Base-by-base conservation (phyloP, 92 coral and sea anemone species). In the Plumapathes pennacea region DNA sequence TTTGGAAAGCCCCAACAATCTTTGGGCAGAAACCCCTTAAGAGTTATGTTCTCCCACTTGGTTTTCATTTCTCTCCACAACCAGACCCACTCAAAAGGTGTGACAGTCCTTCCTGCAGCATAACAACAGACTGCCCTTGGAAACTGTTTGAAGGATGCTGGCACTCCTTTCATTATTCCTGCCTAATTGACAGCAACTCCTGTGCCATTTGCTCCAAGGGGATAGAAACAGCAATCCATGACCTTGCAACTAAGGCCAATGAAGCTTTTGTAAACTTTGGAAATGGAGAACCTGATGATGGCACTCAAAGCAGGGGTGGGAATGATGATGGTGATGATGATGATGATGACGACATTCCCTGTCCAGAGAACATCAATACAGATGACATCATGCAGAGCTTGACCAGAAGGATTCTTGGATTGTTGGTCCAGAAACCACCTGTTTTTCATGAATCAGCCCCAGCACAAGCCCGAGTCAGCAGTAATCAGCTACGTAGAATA, bases 141-240 rank as follows among this genome's bases (percentile, higher is more conserved):
- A 38, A 46, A 2, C 53, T 70, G 17, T 70, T 70, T 34, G 69
- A 70, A 59, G 69, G 69, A 12, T 70, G 77, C 31, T 70, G 51
- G 77, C 77, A 70, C n/a, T 70, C 69, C 4, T 70, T 70, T 13
- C 69, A 70, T 11, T 7, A 29, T 12, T 7, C 20, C 0, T 36
- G 58, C n/a, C 32, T 68, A 25, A 15, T 17, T n/a, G 68, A 55
- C 5, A 1, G 13, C 1, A 13, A 5, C 20, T 5, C 23, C 50
- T 70, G 60, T 45, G 25, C 27, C 33, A 70, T 70, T 11, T 69
- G 77, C 41, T 12, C 24, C 32, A 57, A 57, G 1, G 56, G 63
- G 15, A 46, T 57, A 3, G 3, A 45, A 57, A 45, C 31, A 29
- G 62, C 14, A n/a, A 29, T 58, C 38, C 1, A 58, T 3, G n/a